These are phyloP conservation scores for Glaucidium brasilianum DNA, from an alignment of 2,113 vertebrate genomes.

Conservation along the genomic window DNA sequence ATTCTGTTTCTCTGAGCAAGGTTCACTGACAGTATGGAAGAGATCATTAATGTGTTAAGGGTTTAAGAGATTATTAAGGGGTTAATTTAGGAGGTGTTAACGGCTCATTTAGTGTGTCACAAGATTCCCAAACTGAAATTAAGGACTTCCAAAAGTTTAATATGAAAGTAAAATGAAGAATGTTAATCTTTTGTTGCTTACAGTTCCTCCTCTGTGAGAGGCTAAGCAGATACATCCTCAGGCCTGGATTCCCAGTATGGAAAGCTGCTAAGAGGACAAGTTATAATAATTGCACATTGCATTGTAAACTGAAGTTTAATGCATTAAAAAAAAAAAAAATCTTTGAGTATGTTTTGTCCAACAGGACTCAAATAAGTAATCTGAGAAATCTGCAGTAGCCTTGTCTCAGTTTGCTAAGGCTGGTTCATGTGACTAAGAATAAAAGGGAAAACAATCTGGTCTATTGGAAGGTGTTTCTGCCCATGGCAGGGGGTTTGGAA, in stretches of 20 bases:
- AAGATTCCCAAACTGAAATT: not conserved
- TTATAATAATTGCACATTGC: not conserved
- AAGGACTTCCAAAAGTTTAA: not conserved
- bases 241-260: not conserved
- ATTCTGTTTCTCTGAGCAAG: not conserved
- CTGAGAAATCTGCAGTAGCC: not conserved
- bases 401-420: not conserved
- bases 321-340: not conserved
- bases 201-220: not conserved
- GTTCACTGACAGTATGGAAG: not conserved
- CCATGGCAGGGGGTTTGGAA: no score
- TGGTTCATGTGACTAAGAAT: not conserved
- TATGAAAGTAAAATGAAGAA: not conserved
- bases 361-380: rapidly evolving
- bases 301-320: not conserved
- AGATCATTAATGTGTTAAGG: not conserved
- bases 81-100: not conserved
- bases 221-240: not conserved
- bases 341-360: not conserved
- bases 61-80: not conserved
- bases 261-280: not conserved
- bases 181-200: not conserved
- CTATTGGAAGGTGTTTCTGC: no score
- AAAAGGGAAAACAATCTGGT: not conserved
- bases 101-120: not conserved